These are phyloP conservation scores for Axea sp. DNA, from an alignment of 2,888 invertebrate species.

Conservation along the genomic window DNA sequence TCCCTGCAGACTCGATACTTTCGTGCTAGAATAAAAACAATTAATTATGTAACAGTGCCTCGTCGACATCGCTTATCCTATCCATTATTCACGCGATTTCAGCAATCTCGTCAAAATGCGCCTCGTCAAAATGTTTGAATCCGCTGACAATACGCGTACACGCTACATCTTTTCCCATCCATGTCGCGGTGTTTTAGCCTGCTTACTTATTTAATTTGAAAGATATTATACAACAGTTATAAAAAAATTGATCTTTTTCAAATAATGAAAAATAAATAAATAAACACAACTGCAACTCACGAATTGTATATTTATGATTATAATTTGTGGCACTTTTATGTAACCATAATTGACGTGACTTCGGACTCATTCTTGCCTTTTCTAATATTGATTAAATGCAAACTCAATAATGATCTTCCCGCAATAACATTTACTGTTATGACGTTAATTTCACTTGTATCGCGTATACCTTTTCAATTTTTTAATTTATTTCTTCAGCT, in stretches of 20 bases:
- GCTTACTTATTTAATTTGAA: conserved; percentile 53
- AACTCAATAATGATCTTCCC: conserved; percentile 6
- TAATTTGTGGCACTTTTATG: conserved; percentile 30
- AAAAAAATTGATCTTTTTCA: too few relatives aligned
- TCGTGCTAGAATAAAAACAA: conserved; percentile 72
- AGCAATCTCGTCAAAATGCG: conserved; percentile 19
- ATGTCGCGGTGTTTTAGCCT: conserved; percentile 23
- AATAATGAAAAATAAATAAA: not conserved
- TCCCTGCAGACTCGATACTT: conserved; percentile 73
- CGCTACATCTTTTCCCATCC: conserved; percentile 17
- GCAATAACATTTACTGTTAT: conserved; percentile 4
- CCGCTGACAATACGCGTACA: conserved; percentile 18
- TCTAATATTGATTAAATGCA: conserved; percentile 22
- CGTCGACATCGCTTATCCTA: conserved; percentile 33
- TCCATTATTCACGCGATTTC: conserved; percentile 31
- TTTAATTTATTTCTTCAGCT: too few relatives aligned
- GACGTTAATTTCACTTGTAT: conserved; percentile 16
- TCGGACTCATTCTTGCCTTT: conserved; percentile 20
- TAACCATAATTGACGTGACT: conserved; percentile 14
- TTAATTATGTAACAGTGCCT: conserved; percentile 70
- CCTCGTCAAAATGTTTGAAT: conserved; percentile 6
- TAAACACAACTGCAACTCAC: not conserved
- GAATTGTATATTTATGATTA: conserved; percentile 9
- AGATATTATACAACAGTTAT: conserved; percentile 35
- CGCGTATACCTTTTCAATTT: too few relatives aligned